Percentiles rank a stretch among this genome's conserved stretches.
Evolutionary conservation across 1,140 invertebrate species (phyloP).

Genomic region (Maconellicoccus hirsutus): DNA sequence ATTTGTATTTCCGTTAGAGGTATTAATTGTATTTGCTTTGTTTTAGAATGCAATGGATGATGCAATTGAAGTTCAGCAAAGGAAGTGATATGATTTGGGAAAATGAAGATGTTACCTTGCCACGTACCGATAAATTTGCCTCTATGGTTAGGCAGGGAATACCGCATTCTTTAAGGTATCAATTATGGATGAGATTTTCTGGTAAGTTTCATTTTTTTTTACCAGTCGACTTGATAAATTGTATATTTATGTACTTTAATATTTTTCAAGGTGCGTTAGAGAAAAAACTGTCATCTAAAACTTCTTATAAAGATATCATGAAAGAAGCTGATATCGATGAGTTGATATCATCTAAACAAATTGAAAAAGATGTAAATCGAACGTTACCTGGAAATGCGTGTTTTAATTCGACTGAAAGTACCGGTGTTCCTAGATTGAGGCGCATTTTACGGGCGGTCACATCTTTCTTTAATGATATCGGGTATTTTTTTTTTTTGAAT

Average conservation of each 20-base stretch:
- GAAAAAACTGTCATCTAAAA: constrained; percentile 73
- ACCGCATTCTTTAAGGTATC: constrained; percentile 87
- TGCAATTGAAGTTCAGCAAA: constrained; percentile 74
- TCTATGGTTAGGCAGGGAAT: constrained; percentile 84
- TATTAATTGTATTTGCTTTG: constrained; percentile 14
- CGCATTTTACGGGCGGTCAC: constrained; percentile 83
- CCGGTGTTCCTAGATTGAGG: constrained; percentile 78
- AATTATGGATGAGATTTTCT: constrained; percentile 91
- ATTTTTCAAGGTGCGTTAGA: constrained; percentile 49
- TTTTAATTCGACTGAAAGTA: constrained; percentile 82
- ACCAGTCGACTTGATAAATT: not conserved
- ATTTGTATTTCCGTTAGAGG: not conserved
- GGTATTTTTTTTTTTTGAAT: constrained; percentile 42
- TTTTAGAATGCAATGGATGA: constrained; percentile 73
- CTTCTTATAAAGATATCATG: constrained; percentile 87
- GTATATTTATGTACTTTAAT: not conserved
- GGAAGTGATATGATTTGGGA: constrained; percentile 75
- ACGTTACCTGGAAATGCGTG: constrained; percentile 97
- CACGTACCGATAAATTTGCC: constrained; percentile 78
- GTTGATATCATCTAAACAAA: constrained; percentile 91
- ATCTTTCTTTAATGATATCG: constrained; percentile 97
- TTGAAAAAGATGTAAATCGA: constrained; percentile 93
- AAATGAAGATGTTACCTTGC: constrained; percentile 48
- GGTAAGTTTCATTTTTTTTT: constrained; percentile 40
- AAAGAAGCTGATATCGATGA: constrained; percentile 88